These are phyloP conservation scores for Enteromius viviparus DNA, from an alignment of 2,797 vertebrate genomes.

Conservation along the genomic window DNA sequence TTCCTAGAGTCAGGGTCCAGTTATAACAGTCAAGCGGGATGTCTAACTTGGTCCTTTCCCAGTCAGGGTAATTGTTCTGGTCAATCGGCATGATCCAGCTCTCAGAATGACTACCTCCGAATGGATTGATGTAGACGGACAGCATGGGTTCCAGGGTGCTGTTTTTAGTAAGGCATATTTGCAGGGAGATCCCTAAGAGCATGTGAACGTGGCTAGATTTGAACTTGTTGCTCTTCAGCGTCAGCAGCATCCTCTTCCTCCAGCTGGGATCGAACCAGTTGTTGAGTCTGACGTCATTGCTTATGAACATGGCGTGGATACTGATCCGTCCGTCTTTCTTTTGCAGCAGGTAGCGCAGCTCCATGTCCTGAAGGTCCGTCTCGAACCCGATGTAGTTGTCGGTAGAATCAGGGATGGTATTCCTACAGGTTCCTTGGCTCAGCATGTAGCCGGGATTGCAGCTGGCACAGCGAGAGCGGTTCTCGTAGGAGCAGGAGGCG, in stretches of 20 bases:
- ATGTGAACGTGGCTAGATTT: constrained; percentile 96
- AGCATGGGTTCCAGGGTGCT: constrained; percentile 93
- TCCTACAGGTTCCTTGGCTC: constrained; percentile 92
- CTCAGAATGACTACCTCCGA: constrained; percentile 98
- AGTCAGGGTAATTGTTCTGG: constrained; percentile 93
- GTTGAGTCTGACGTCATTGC: constrained; percentile 95
- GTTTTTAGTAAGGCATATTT: constrained; percentile 97
- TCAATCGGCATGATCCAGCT: constrained; percentile 98
- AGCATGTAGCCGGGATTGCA: constrained; percentile 93
- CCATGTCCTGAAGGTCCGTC: constrained; percentile 92
- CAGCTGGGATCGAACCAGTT: constrained; percentile 98
- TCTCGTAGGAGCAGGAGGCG: constrained; percentile 89
- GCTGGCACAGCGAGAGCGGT: constrained; percentile 90
- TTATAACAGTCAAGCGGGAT: constrained; percentile 94
- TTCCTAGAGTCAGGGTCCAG: constrained; percentile 95
- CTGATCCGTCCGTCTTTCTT: constrained; percentile 87
- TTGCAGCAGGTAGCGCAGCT: constrained; percentile 90
- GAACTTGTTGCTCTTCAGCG: constrained; percentile 97
- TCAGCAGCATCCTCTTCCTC: constrained; percentile 96
- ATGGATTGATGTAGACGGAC: constrained; percentile 95
- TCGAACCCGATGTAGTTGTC: constrained; percentile 97
- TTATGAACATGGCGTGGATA: constrained; percentile 95
- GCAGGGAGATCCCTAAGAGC: constrained; percentile 94
- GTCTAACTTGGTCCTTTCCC: constrained; percentile 96
- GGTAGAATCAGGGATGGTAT: constrained; percentile 92